Conservation (phyloP, 2,113 vertebrate species). For the Deroptyus accipitrinus region DNA sequence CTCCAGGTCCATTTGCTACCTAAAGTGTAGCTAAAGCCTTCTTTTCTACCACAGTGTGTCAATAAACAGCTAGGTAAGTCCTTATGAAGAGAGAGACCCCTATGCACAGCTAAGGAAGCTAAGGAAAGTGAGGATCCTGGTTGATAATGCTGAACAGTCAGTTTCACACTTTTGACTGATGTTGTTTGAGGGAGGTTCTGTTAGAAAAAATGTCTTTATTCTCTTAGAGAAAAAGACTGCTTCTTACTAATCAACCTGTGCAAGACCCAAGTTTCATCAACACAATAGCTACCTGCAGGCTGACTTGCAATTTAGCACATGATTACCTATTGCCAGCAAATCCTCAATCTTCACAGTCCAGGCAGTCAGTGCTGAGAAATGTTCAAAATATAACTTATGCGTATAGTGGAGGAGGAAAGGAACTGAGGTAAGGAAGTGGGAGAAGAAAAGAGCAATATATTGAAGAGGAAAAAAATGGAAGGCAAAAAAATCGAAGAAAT, state of each 20-base stretch:
- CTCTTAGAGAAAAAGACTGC: neutral
- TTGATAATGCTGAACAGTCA: neutral
- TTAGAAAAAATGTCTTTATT: neutral
- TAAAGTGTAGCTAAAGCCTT: neutral
- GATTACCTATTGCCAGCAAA: constrained; percentile 15
- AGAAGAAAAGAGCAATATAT: neutral
- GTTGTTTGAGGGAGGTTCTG: neutral
- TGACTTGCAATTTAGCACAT: constrained; percentile 9
- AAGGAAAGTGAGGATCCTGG: neutral
- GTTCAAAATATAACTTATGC: neutral
- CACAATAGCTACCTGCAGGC: neutral
- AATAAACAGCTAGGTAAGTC: neutral
- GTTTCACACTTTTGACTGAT: neutral
- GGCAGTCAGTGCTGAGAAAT: neutral
- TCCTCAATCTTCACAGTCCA: neutral
- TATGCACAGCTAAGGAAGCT: neutral
- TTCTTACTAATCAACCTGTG: neutral
- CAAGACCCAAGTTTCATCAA: constrained; percentile 11
- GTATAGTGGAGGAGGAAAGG: neutral
- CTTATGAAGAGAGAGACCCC: neutral
- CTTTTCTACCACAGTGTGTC: neutral
- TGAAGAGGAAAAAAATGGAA: neutral
- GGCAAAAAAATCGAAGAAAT: neutral
- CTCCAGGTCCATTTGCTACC: neutral
- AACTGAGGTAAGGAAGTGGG: neutral